phyloP scores from a whole-genome alignment of 2,888 invertebrate species.

The Thecocarcelia acutangulata region DNA sequence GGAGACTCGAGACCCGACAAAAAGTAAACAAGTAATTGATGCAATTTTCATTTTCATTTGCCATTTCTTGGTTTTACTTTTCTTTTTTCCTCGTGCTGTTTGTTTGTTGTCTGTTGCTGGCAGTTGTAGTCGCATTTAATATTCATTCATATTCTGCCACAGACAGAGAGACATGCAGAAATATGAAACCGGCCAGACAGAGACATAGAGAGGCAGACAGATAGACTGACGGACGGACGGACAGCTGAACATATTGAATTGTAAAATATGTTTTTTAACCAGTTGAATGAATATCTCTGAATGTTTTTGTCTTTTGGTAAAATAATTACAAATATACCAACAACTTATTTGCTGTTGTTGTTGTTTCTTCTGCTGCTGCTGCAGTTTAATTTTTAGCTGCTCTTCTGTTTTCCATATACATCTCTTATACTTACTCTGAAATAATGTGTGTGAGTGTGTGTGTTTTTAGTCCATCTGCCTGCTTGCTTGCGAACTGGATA shows the following conservation, averaged over 20 bases:
- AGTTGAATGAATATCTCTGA: constrained; percentile 12
- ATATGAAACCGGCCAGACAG: background rate
- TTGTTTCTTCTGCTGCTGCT: constrained; percentile 4
- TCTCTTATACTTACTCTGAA: constrained; percentile 32
- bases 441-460: background rate
- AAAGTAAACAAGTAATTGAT: constrained; percentile 61
- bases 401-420: constrained; percentile 21
- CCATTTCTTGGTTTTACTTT: constrained; percentile 20
- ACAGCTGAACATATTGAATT: background rate
- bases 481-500: constrained; percentile 11
- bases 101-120: constrained; percentile 20
- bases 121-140: constrained; percentile 48
- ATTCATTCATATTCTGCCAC: constrained; percentile 17
- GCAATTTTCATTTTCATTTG: constrained; percentile 56
- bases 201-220: background rate
- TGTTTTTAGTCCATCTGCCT: background rate
- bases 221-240: constrained; percentile 5
- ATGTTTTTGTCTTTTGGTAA: constrained; percentile 15
- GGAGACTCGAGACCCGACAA: constrained; percentile 31
- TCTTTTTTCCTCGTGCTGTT: constrained; percentile 9
- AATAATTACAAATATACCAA: constrained; percentile 57
- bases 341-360: constrained; percentile 31
- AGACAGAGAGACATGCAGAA: background rate
- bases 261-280: constrained; percentile 32
- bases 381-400: background rate